These are phyloP conservation scores for Harpalus rubripes DNA, from an alignment of 2,888 invertebrate genomes.

Conservation along the genomic window DNA sequence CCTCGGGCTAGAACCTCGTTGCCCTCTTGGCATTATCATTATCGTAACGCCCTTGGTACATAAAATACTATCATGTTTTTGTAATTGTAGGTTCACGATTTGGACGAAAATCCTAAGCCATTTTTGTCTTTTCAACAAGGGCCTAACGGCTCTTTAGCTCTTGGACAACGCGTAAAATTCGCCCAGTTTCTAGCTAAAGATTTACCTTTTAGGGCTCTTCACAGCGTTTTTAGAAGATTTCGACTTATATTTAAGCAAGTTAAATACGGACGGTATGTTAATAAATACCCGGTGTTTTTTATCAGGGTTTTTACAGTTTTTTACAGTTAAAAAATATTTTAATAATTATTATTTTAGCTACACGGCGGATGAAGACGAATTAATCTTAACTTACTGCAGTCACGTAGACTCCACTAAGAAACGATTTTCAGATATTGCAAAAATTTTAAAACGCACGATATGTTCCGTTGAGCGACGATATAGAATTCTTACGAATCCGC, in stretches of 20 bases:
- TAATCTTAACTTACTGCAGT: conserved; percentile 50
- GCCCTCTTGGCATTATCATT: too few species aligned
- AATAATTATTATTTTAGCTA: conserved; percentile 43
- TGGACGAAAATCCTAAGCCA: conserved; percentile 16
- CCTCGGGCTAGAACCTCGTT: too few species aligned
- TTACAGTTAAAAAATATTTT: too few species aligned
- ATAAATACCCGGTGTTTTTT: too few species aligned
- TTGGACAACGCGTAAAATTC: conserved; percentile 56
- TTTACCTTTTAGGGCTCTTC: conserved; percentile 47
- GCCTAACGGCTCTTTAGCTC: not conserved
- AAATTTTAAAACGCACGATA: conserved; percentile 33
- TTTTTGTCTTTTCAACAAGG: conserved; percentile 19
- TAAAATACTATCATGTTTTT: too few species aligned
- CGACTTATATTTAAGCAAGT: not conserved
- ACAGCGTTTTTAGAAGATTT: conserved; percentile 56
- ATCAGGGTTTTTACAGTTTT: too few species aligned
- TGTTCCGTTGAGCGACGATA: not conserved
- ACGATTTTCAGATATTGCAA: conserved; percentile 26
- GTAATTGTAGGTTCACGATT: conserved; percentile 6
- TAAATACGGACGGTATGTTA: conserved; percentile 48
- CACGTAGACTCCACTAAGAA: not conserved
- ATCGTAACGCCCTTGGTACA: too few species aligned
- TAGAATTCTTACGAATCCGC: not conserved
- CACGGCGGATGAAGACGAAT: conserved; percentile 37
- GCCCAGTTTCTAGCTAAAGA: conserved; percentile 55